Evolutionary conservation across 92 coral and sea anemone species (phyloP).

Genomic region (Porites rus): DNA sequence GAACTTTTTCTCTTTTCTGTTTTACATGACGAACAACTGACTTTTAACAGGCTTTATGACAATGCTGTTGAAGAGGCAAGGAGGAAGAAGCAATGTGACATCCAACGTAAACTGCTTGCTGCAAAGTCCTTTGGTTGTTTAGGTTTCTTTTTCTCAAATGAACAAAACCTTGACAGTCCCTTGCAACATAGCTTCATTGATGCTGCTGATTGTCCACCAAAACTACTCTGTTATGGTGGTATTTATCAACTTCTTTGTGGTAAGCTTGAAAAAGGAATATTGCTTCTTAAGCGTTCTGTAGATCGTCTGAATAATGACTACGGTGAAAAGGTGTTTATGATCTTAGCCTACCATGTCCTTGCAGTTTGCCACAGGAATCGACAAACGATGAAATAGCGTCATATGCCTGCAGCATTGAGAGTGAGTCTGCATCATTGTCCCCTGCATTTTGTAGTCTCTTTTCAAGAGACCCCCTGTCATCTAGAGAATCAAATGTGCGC

Average conservation of each 20-base stretch:
- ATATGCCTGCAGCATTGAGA: not conserved
- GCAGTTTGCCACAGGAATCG: constrained; percentile 19
- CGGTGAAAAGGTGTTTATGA: constrained; percentile 9
- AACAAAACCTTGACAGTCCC: constrained; percentile 9
- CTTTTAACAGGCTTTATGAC: not conserved
- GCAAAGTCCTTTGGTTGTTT: constrained; percentile 17
- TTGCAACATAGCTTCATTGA: constrained; percentile 11
- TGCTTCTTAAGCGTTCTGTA: not conserved
- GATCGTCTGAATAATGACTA: not conserved
- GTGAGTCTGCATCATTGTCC: not conserved
- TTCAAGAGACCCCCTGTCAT: not conserved
- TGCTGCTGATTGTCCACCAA: constrained; percentile 10
- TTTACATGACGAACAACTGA: not conserved
- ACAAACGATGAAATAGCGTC: not conserved
- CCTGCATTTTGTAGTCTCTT: not conserved
- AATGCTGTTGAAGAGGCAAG: constrained; percentile 9
- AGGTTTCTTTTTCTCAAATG: not conserved
- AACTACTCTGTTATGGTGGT: constrained; percentile 6
- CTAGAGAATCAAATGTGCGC: not conserved
- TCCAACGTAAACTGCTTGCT: not conserved
- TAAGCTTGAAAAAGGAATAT: constrained; percentile 15
- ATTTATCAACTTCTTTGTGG: constrained; percentile 1
- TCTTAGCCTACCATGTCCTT: constrained; percentile 14
- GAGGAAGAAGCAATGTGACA: not conserved
- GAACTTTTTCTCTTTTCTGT: constrained; percentile 15